These are phyloP conservation scores for Leucoraja ocellata DNA, from an alignment of 2,797 vertebrate genomes.

Conservation along the genomic window DNA sequence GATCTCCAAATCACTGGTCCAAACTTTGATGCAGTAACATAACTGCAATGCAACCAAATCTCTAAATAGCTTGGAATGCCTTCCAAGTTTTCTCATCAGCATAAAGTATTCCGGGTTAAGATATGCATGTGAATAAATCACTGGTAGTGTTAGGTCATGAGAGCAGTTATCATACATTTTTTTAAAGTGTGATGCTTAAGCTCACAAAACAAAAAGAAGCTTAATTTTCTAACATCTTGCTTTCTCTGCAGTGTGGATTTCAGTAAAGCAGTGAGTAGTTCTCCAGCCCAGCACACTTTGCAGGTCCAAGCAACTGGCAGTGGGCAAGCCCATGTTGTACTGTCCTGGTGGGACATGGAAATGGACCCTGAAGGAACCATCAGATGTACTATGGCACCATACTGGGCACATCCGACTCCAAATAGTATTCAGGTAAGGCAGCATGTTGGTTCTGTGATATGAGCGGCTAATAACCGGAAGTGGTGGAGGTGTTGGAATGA, in stretches of 20 bases:
- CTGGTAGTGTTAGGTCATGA: not conserved
- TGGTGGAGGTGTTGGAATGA: not conserved
- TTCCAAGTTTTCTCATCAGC: not conserved
- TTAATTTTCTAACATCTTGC: not conserved
- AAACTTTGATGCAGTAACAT: no score
- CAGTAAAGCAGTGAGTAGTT: conserved; percentile 76
- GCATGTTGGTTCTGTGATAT: not conserved
- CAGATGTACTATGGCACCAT: conserved; percentile 84
- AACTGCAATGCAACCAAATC: no score
- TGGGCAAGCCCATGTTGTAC: conserved; percentile 76
- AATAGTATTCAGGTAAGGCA: conserved; percentile 67
- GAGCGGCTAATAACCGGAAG: not conserved
- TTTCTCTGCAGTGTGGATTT: conserved; percentile 75
- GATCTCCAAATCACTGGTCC: no score
- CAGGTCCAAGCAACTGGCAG: conserved; percentile 59
- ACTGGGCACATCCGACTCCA: conserved; percentile 71
- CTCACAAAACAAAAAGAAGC: not conserved
- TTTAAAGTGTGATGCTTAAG: not conserved
- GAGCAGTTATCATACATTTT: not conserved
- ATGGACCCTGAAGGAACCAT: conserved; percentile 84
- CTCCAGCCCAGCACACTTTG: conserved; percentile 60
- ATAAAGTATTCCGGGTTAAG: not conserved
- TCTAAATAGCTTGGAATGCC: not conserved
- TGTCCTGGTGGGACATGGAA: conserved; percentile 97
- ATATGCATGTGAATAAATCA: not conserved